Evolutionary conservation across 2,113 vertebrate genomes (phyloP).

Genomic region (Pithys albifrons): DNA sequence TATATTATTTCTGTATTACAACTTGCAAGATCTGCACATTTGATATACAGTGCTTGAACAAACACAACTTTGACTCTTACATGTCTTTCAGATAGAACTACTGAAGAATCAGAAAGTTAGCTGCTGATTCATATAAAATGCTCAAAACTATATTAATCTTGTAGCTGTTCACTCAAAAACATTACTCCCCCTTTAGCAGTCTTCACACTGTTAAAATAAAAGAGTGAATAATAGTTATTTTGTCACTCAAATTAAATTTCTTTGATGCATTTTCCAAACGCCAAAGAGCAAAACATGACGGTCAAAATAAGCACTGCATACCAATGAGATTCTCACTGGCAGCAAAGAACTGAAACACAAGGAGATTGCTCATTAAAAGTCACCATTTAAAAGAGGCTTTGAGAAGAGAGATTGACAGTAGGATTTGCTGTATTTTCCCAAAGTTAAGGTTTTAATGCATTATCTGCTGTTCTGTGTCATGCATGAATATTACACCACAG

Average conservation of each 20-base stretch:
- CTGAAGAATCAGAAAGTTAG: neutral
- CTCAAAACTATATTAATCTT: neutral
- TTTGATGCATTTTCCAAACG: neutral
- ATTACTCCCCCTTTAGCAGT: neutral
- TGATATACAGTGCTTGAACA: neutral
- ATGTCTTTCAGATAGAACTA: neutral
- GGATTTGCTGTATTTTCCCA: neutral
- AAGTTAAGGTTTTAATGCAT: neutral
- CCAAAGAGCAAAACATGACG: neutral
- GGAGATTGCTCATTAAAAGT: neutral
- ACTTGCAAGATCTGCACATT: neutral
- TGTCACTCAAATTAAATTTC: neutral
- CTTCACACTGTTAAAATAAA: neutral
- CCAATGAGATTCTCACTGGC: neutral
- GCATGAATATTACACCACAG: neutral
- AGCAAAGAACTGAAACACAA: neutral
- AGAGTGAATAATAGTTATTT: neutral
- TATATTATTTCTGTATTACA: neutral
- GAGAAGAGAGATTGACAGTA: neutral
- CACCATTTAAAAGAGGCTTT: neutral
- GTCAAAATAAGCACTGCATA: neutral
- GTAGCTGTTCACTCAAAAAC: neutral
- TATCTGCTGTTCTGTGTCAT: neutral
- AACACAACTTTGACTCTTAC: neutral
- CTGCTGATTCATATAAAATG: neutral